Evolutionary conservation across 2,113 vertebrate species (phyloP), one percentile per base, ranked within the genome.

Genomic region (Otolemur garnettii): DNA sequence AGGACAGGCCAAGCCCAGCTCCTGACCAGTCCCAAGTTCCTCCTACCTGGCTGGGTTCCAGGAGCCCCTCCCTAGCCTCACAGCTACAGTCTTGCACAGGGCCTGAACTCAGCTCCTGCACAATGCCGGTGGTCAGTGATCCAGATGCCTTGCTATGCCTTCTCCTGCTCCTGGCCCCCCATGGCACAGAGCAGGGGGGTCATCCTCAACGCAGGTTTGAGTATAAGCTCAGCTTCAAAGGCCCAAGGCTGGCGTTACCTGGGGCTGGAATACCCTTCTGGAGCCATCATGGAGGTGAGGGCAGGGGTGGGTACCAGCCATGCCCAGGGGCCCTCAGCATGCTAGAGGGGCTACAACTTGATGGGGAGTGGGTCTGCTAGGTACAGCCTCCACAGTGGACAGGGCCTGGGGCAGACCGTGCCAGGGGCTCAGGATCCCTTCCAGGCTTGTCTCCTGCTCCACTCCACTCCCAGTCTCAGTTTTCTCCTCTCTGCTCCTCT

Each of bases 221-320:
- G 35, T 98, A 98, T 82, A 98, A 98, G 87, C 74, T 98, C 95
- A 98, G 98, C 87, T 98, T 98, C 97, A 98, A 97, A 95, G 97
- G 97, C 53, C 98, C 98, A 3, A 96, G 95, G 33, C 64, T 97
- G 92, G 96, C 96, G 5, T 53, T 92, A 71, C 94, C 91, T 0
- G 96, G 95, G 69, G 80, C 87, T 45, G 95, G 90, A 24, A 92
- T 98, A 28, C 97, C 97, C 26, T 98, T 98, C 96, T 98, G 98
- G 97, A 97, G 95, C 53, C 93, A 94, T 71, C 95, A 97, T 1
- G 97, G 97, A 98, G 97, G 98, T 98, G 96, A 98, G 96, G 14
- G 66, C 26, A 62, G 17, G 80, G 21, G 15, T 33, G 26, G 45
- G 84, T 22, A 59, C 50, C 26, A 3, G 33, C 19, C 68, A 22